Evolutionary conservation across 2,797 vertebrate genomes (phyloP), one percentile per base, ranked within the genome.

Genomic region (Poecilia velifera): DNA sequence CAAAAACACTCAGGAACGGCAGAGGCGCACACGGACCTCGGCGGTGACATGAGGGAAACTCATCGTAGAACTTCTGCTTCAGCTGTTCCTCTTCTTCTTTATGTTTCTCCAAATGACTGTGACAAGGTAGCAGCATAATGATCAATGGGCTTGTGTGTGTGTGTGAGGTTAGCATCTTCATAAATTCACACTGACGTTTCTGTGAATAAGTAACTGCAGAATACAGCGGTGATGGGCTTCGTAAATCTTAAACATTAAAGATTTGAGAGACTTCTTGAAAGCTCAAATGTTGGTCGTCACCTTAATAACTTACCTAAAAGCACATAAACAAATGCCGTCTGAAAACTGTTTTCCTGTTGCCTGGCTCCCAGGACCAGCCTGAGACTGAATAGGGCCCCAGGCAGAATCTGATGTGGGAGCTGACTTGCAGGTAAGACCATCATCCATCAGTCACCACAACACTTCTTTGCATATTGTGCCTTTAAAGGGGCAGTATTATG

Each of bases 21-120:
- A 82, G 73, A 79, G 80, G 83, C 62, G 53, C 77, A 73, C 76
- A 82, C 55, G 79, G 70, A 73, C 47, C 76, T 49, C n/a, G 16
- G 62, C 76, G 70, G 82, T 76, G 88, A 89, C 92, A 93, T 92
- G 89, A 84, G 89, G 92, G 87, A 93, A 91, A 93, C 91, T 91
- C 88, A 93, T 93, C 85, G 86, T 83, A 86, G 87, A 78, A 79
- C 49, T 87, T 91, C 72, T 82, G 75, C 90, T 88, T 88, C 73
- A 87, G 86, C 88, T 57, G 55, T 12, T 31, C 57, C 12, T 90
- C 88, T 86, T 88, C 46, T 47, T 91, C 94, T 94, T 94, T 95
- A 92, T 95, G 90, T 93, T 94, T 94, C 88, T 92, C 87, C 81
- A 94, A 94, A 94, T 94, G 91, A 90, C 90, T 94, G 92, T 94